Evolutionary conservation across 1,140 invertebrate species (phyloP), one percentile per base, ranked within the genome.

Genomic region (Formica exsecta): DNA sequence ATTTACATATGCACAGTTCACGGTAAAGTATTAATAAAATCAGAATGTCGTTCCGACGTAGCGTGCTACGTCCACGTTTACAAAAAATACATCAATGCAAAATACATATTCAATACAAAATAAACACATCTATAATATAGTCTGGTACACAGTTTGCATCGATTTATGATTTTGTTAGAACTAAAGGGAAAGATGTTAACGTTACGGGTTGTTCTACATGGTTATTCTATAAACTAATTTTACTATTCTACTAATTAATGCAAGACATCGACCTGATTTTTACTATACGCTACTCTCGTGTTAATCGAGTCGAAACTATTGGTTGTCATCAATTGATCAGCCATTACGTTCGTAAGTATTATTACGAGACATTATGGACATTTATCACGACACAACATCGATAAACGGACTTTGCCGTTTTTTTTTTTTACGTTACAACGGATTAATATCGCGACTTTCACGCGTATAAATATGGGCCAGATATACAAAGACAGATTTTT

Each of bases 71-170:
- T 73, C 36, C 64, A 59, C 32, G n/a, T 61, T 79, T 57, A 81
- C 86, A 64, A 90, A 92, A 92, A 91, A 90, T 92, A 93, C 92
- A 93, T 89, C 80, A 86, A 93, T 87, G 85, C 81, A 68, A 92
- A 90, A 90, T 91, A 90, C 85, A 92, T 85, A 92, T 91, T 88
- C 44, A 92, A 81, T 93, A 93, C n/a, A 94, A 94, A 93, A 93
- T 94, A 94, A 94, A 93, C 84, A 92, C 92, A 91, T 92, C 87
- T 91, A 92, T 86, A 76, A 92, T 86, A 76, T 85, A 85, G 38
- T 86, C 65, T 59, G 64, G 70, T 68, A 80, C 65, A 86, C 66
- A 86, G 41, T 70, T 85, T 80, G 51, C 61, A 57, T 86, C 74
- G 54, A 32, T 83, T 86, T 57, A 66, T 7, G 61, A 80, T 75